Base-by-base conservation (phyloP, 2,888 invertebrate species). In the Agrochola lota region DNA sequence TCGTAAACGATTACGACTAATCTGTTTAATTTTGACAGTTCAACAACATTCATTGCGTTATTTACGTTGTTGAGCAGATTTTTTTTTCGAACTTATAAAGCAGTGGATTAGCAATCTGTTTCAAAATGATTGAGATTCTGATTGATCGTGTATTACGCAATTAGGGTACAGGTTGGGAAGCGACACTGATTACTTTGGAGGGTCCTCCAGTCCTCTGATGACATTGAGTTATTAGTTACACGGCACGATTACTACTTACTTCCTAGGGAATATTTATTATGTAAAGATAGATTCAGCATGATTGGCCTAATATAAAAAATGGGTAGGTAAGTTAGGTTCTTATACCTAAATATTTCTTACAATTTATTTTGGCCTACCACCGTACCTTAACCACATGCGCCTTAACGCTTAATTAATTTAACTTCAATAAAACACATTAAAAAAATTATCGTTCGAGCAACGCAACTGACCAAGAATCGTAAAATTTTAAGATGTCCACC, bases 401-500 rank as follows among this genome's bases (percentile, higher is more conserved):
- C 55, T 11, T 55, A n/a, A 23, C 23, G 8, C 20, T 20, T n/a
- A 67, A 60, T 49, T 67, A 67, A 67, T 74, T 74, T 30, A 57
- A 49, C 8, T n/a, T 26, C n/a, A 60, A 30, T 62, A 30, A 1
- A 57, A 49, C 17, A 49, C 12, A 74, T 64, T 52, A 60, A 46
- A 63, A 73, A 26, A 35, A 74, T 49, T 68, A 49, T 23, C 23
- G 17, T n/a, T 26, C 60, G 40, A 60, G 20, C 23, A 43, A 52
- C 11, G 11, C 30, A 74, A 55, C 8, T 49, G 49, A 64, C 63
- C 64, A 80, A 60, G 35, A 62, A 59, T 81, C 77, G 59, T 69
- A 71, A 70, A 72, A 49, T 35, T 69, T 59, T 60, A 82, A 71
- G 43, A 6, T 63, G 67, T 71, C 68, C 71, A 49, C 81, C 72